These are phyloP conservation scores for Bergia puertoricense DNA, from an alignment of 92 coral and sea anemone genomes.

Conservation along the genomic window DNA sequence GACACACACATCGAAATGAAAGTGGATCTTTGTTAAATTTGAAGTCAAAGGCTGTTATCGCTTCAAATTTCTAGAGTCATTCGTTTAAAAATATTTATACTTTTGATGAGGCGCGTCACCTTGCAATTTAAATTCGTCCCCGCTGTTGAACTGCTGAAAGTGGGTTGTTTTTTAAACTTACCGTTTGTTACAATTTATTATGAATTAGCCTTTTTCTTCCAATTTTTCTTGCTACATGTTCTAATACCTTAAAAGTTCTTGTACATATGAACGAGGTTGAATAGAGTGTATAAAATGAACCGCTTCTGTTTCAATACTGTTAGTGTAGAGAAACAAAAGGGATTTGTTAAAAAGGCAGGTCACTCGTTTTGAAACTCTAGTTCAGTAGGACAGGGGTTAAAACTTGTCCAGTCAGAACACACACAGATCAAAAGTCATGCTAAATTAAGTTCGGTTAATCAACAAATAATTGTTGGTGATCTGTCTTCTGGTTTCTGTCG, in stretches of 20 bases:
- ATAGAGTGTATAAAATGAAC: no score
- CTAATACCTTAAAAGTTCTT: no score
- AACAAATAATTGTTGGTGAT: slow-evolving; percentile 6
- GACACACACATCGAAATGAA: background rate
- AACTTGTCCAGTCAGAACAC: background rate
- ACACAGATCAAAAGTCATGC: background rate
- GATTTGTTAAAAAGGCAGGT: background rate
- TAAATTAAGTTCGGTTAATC: background rate
- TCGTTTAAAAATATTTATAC: no score
- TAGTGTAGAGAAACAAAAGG: no score
- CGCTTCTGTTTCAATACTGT: no score
- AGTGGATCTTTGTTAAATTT: background rate
- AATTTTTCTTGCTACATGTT: no score
- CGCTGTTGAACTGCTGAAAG: background rate
- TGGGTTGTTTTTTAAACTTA: background rate
- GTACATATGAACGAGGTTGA: no score
- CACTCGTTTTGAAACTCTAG: background rate
- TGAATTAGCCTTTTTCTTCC: background rate
- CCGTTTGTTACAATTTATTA: background rate
- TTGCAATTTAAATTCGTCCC: background rate
- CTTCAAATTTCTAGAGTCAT: background rate
- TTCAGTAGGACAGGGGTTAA: background rate
- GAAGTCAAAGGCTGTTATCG: background rate
- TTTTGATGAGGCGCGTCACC: background rate
- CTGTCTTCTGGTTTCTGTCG: slow-evolving; percentile 8